phyloP scores from a whole-genome alignment of 1,140 invertebrate species.

The Solenopsis invicta region DNA sequence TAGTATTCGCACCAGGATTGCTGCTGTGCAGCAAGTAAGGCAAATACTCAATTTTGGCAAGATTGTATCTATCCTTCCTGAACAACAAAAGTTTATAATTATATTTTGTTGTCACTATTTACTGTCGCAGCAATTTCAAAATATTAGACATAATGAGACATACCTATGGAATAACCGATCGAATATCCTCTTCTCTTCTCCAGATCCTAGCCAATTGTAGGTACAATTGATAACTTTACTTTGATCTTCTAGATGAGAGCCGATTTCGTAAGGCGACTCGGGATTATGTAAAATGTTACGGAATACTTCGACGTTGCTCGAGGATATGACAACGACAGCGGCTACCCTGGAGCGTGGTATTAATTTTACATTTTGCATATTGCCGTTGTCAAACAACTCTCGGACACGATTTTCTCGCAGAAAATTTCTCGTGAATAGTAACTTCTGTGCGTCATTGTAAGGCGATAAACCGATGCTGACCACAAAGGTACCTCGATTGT shows the following conservation, averaged over 20 bases:
- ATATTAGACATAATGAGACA: slow-evolving; percentile 55
- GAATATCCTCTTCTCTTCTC: slow-evolving; percentile 93
- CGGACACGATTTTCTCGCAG: slow-evolving; percentile 94
- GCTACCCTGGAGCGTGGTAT: slow-evolving; percentile 95
- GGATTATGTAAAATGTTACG: slow-evolving; percentile 98
- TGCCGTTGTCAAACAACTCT: slow-evolving; percentile 93
- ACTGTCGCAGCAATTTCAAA: background rate
- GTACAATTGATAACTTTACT: slow-evolving; percentile 97
- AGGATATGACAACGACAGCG: slow-evolving; percentile 95
- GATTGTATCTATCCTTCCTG: slow-evolving; percentile 96
- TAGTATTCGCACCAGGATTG: slow-evolving; percentile 93
- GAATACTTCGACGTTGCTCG: slow-evolving; percentile 95
- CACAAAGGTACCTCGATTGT: slow-evolving; percentile 95
- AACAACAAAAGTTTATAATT: slow-evolving; percentile 47
- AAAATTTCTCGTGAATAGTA: slow-evolving; percentile 96
- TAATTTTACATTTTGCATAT: slow-evolving; percentile 89
- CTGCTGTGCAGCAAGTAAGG: slow-evolving; percentile 95
- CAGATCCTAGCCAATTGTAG: slow-evolving; percentile 96
- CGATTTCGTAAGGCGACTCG: slow-evolving; percentile 96
- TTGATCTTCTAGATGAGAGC: slow-evolving; percentile 97
- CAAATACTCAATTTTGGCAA: slow-evolving; percentile 95
- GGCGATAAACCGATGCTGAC: slow-evolving; percentile 95
- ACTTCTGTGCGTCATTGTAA: slow-evolving; percentile 92
- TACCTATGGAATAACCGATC: slow-evolving; percentile 93
- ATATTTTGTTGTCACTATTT: background rate